Evolutionary conservation across 2,113 vertebrate species (phyloP), one percentile per base, ranked within the genome.

Genomic region (Lagenorhynchus albirostris): DNA sequence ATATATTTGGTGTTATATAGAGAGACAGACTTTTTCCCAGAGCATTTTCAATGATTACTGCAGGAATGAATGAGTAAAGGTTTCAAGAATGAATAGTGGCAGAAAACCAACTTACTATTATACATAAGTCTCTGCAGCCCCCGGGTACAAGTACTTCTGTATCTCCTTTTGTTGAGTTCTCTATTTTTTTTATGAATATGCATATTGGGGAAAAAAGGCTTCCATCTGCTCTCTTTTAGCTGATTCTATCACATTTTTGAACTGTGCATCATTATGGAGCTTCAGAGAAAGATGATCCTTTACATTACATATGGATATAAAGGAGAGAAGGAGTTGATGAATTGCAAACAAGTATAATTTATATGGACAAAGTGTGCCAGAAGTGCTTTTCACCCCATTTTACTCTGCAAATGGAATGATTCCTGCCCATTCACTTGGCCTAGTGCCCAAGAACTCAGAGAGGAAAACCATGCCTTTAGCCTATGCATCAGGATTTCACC

Each of bases 261-360:
- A 93, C 91, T 95, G 65, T 38, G 82, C 88, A 87, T 94, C 95
- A 95, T 96, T 97, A 97, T 83, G 36, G 92, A 93, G 94, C 89
- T 98, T 95, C 85, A 92, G 92, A 96, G 90, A 97, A 97, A 97
- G 94, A 96, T 65, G 96, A 94, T 89, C 91, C 94, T 98, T 98
- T 98, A 94, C 89, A 96, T 97, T 96, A 84, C 96, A 97, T 94
- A 97, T 93, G 92, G 98, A 92, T 92, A 82, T 87, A 92, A 97
- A 97, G 84, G 74, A 94, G 58, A 88, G 96, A 96, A 81, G 14
- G 88, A 97, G 91, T 94, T 97, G 96, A 97, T 97, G 95, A 98
- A 98, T 97, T 98, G 97, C 97, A 98, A 98, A 97, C 97, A 94
- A 95, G 97, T 96, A 50, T 96, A 95, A 98, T 98, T 97, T 96